Conservation (phyloP, 2,797 vertebrate species). For the Channa striata region DNA sequence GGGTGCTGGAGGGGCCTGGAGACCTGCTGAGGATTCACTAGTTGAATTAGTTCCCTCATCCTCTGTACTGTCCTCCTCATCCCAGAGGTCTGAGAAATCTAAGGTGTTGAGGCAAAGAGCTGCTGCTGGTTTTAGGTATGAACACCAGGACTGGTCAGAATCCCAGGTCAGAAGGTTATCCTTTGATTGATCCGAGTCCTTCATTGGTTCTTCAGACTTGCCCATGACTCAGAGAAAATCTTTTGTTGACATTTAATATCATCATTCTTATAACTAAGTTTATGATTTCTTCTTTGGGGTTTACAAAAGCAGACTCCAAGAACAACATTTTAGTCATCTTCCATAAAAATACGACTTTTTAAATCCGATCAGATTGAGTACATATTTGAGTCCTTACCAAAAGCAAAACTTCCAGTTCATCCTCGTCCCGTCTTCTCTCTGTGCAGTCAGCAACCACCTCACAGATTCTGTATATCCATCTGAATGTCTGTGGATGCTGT, state of each 20-base stretch:
- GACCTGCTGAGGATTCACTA: slow-evolving; percentile 2
- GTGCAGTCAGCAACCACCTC: slow-evolving; percentile 25
- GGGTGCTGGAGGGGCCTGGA: slow-evolving; percentile 32
- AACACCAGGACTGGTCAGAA: slow-evolving; percentile 68
- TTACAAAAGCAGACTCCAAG: slow-evolving; percentile 7
- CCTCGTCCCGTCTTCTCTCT: slow-evolving; percentile 27
- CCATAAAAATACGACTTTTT: neutral
- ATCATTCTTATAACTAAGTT: neutral
- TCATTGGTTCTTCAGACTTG: slow-evolving; percentile 64
- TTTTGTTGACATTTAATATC: neutral
- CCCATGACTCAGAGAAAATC: neutral
- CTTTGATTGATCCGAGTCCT: slow-evolving; percentile 64
- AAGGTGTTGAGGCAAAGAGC: slow-evolving; percentile 80
- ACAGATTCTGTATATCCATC: slow-evolving; percentile 18
- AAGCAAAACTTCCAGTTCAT: neutral
- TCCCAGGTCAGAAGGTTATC: slow-evolving; percentile 59
- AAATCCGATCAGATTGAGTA: neutral
- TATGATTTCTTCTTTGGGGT: neutral
- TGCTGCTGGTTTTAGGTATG: slow-evolving; percentile 53
- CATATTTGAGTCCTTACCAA: neutral
- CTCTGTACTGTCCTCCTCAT: slow-evolving; percentile 80
- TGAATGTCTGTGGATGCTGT: slow-evolving; percentile 49
- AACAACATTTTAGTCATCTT: neutral
- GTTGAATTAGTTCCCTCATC: slow-evolving; percentile 52
- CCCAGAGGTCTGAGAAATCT: slow-evolving; percentile 86